Base-by-base conservation (phyloP, 2,888 invertebrate species). In the Entomobrya proxima region DNA sequence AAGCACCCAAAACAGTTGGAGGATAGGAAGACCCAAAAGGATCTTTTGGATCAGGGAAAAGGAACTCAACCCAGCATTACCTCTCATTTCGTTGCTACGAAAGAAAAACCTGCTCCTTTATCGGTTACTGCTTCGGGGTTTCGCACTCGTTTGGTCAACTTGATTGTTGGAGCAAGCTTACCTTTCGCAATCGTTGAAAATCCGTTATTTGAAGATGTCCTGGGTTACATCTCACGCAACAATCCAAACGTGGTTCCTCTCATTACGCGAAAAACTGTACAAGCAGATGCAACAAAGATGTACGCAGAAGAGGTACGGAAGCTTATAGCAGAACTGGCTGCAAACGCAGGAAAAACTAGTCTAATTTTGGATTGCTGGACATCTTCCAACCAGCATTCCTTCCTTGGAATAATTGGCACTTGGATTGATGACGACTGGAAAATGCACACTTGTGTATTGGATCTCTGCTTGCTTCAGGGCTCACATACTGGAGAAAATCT, bases 331-430 rank as follows among this genome's bases (percentile, higher is more conserved):
- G 44, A 37, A 6, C 3, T 40, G 3, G 1, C 0, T 1, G 0
- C 9, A 0, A 24, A 30, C 13, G 0, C 6, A 2, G 61, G 47
- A 21, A 58, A 75, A 47, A n/a, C 75, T 15, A 82, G 74, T 47
- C 35, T 82, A 0, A 47, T 47, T 15, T 6, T 75, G 0, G 81
- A 82, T 15, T 32, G 74, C 15, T 82, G 81, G 81, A 74, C 61
- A 15, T 74, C 74, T 7, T 21, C 32, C 0, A 74, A 74, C 24
- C 74, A 74, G 18, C 0, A n/a, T 5, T 5, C 81, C 0, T 82
- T 50, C 27, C 81, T 61, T 47, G 81, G 81, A 21, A 50, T 74
- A 1, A 27, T 82, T 32, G 74, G 24, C 6, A 11, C 21, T 5
- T 74, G 61, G 58, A 58, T 82, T 15, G 30, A 74, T 9, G 13